Conservation (phyloP, 2,113 vertebrate genomes). For the Megaceryle maxima region DNA sequence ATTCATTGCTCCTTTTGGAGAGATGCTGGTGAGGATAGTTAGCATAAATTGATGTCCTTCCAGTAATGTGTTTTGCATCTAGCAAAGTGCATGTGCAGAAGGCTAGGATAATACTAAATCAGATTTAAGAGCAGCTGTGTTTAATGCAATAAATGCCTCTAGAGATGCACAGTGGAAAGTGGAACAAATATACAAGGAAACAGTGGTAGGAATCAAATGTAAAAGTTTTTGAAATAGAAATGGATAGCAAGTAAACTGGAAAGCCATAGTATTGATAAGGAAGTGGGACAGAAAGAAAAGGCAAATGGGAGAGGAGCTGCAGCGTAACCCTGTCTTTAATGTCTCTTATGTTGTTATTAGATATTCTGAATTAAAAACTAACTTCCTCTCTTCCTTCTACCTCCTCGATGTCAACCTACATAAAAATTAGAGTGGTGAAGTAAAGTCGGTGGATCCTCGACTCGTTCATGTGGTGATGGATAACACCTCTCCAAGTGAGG, state of each 20-base stretch:
- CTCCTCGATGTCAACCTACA: background rate
- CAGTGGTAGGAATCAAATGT: background rate
- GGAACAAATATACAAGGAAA: background rate
- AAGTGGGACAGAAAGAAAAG: background rate
- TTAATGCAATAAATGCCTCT: background rate
- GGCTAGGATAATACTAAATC: background rate
- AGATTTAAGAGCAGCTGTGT: background rate
- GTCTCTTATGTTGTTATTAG: background rate
- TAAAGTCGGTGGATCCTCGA: constrained; percentile 91
- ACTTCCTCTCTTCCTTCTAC: background rate
- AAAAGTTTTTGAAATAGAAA: background rate
- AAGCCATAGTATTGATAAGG: background rate
- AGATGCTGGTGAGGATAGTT: background rate
- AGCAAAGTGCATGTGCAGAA: background rate
- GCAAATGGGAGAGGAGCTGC: background rate
- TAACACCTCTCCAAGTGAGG: constrained; percentile 72
- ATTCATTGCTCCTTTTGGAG: background rate
- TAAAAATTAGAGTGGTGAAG: constrained; percentile 83
- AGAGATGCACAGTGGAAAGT: background rate
- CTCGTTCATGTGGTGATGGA: constrained; percentile 92
- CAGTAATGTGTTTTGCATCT: background rate
- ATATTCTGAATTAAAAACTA: background rate
- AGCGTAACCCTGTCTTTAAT: background rate
- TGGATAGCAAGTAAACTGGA: background rate
- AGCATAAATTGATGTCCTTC: background rate